phyloP scores from a whole-genome alignment of 2,888 invertebrate species.

The Hybos culiciformis region DNA sequence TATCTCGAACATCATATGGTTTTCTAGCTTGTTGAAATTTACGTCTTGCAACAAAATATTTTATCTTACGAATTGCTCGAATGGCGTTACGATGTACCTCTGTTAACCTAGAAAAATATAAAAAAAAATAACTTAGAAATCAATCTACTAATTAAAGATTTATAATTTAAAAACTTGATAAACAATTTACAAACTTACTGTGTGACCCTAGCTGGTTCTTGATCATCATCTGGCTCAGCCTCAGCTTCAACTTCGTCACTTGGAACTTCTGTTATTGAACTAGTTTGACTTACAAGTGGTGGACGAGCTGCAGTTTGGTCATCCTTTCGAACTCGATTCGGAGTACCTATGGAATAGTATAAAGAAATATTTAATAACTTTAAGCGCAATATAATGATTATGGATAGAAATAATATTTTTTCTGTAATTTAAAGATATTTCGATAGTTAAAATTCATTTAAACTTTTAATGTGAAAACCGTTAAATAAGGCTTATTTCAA shows the following conservation, averaged over 20 bases:
- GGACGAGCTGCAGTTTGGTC: constrained; percentile 31
- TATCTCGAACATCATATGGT: constrained; percentile 73
- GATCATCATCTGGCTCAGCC: constrained; percentile 36
- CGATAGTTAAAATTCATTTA: no score
- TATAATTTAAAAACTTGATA: no score
- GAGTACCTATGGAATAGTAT: constrained; percentile 25
- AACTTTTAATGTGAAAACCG: no score
- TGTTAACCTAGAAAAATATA: constrained; percentile 41
- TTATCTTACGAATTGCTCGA: constrained; percentile 62
- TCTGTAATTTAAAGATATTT: no score
- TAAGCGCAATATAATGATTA: no score
- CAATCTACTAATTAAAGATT: no score
- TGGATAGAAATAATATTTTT: no score
- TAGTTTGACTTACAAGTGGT: constrained; percentile 45
- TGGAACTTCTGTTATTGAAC: constrained; percentile 53
- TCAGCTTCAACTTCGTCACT: constrained; percentile 53
- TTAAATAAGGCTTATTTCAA: no score
- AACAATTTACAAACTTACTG: constrained; percentile 38
- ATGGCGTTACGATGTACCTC: constrained; percentile 65
- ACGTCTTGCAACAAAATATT: constrained; percentile 63
- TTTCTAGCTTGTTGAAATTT: constrained; percentile 72
- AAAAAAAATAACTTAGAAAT: not conserved
- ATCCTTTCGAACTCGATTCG: constrained; percentile 37
- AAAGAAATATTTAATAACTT: no score
- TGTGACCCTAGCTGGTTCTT: constrained; percentile 51